phyloP scores from a whole-genome alignment of 2,797 vertebrate genomes.

The Artibeus jamaicensis region DNA sequence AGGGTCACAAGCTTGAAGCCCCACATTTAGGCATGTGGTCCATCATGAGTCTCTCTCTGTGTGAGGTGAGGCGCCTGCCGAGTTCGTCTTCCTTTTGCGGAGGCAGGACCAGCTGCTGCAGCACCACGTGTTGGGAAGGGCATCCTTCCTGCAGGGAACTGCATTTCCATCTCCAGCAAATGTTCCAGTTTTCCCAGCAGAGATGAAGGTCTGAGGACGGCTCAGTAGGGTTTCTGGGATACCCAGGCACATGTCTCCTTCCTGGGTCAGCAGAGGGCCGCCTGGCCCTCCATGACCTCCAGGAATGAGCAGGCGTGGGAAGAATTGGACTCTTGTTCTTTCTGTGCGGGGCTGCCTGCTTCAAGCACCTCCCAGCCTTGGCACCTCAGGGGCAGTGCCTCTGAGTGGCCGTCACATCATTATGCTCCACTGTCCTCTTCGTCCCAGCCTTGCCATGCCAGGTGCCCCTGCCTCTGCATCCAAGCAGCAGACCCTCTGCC shows the following conservation, averaged over 20 bases:
- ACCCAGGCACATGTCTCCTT: not conserved
- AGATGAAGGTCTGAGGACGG: not conserved
- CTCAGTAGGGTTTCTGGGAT: not conserved
- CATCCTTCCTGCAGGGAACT: not conserved
- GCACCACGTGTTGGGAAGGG: not conserved
- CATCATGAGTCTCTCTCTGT: not conserved
- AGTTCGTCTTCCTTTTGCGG: not conserved
- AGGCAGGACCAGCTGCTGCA: not conserved
- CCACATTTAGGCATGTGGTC: rapidly evolving
- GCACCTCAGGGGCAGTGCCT: not conserved
- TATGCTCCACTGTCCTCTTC: rapidly evolving
- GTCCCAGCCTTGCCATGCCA: rapidly evolving
- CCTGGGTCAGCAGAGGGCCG: not conserved
- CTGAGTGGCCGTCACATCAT: rapidly evolving
- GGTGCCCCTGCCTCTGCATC: not conserved
- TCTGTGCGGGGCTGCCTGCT: not conserved
- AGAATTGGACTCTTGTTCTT: rapidly evolving
- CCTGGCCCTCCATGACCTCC: not conserved
- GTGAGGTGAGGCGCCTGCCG: not conserved
- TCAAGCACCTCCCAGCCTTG: not conserved
- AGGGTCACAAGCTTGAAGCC: not conserved
- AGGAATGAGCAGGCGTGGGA: not conserved
- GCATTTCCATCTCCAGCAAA: not conserved
- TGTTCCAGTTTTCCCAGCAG: not conserved
- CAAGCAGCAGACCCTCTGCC: not conserved